A percentile compares a stretch with the other conserved stretches of the same genome.
phyloP scores from a whole-genome alignment of 1,140 invertebrate species.

The Acromyrmex charruanus region DNA sequence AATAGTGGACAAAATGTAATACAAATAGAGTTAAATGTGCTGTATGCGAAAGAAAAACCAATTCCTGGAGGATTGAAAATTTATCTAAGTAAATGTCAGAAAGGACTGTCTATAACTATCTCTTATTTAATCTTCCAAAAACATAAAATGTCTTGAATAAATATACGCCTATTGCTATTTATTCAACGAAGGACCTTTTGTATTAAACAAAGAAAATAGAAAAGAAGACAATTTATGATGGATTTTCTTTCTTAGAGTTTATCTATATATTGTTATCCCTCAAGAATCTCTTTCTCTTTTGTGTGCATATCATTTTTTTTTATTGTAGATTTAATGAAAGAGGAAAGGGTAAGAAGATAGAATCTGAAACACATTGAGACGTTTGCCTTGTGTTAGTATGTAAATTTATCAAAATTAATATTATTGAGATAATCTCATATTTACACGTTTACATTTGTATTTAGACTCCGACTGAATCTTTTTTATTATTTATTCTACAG shows the following conservation, averaged over 20 bases:
- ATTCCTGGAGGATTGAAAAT: too few relatives aligned
- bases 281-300: not conserved
- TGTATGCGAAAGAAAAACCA: too few relatives aligned
- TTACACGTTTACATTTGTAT: slow-evolving; percentile 1
- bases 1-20: too few relatives aligned
- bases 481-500: too few relatives aligned
- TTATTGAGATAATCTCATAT: not conserved
- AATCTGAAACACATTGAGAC: not conserved
- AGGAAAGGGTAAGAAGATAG: not conserved
- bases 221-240: not conserved
- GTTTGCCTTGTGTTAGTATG: not conserved
- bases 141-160: too few relatives aligned
- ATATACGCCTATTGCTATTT: too few relatives aligned
- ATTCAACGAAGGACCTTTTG: too few relatives aligned
- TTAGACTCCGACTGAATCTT: too few relatives aligned
- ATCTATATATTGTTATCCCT: not conserved
- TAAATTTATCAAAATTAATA: not conserved
- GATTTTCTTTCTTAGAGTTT: not conserved
- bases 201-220: not conserved
- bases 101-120: too few relatives aligned
- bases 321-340: not conserved
- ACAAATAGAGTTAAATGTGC: too few relatives aligned
- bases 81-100: too few relatives aligned
- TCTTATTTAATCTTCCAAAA: too few relatives aligned
- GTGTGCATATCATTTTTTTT: not conserved